A percentile compares a stretch with the other conserved stretches of the same genome.
phyloP scores from a whole-genome alignment of 2,888 invertebrate genomes.

The Fragum fragum region DNA sequence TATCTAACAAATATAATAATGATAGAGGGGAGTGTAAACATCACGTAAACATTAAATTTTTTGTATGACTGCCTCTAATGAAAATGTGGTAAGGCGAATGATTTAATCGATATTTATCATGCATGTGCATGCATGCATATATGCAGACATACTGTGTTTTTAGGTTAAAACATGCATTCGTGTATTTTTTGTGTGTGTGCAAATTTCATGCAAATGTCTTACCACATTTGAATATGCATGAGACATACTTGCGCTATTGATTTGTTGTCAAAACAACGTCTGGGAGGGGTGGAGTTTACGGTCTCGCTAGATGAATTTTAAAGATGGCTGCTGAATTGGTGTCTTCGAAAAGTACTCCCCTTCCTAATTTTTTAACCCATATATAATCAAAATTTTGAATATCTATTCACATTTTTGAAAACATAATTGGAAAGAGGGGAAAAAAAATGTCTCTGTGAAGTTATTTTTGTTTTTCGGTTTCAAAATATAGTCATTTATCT shows the following conservation, averaged over 20 bases:
- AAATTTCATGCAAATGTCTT: constrained; percentile 7
- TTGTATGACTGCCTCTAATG: constrained; percentile 2
- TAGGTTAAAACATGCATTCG: constrained; percentile 10
- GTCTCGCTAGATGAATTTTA: background rate
- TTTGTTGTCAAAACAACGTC: constrained; percentile 23
- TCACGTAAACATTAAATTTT: background rate
- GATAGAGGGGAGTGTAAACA: background rate
- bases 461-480: too few relatives aligned
- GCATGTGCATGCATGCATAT: constrained; percentile 23
- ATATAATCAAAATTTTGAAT: too few relatives aligned
- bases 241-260: constrained; percentile 22
- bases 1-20: background rate
- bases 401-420: too few relatives aligned
- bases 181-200: too few relatives aligned
- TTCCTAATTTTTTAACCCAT: too few relatives aligned
- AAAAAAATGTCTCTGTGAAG: too few relatives aligned
- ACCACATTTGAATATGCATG: constrained; percentile 30
- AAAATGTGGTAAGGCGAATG: background rate
- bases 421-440: too few relatives aligned
- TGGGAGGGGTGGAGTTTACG: constrained; percentile 9
- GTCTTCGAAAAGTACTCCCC: too few relatives aligned
- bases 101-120: constrained; percentile 8
- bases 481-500: too few relatives aligned
- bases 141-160: constrained; percentile 21
- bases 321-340: background rate